Evolutionary conservation across 2,113 vertebrate genomes (phyloP).

Genomic region (Pluvianellus socialis): DNA sequence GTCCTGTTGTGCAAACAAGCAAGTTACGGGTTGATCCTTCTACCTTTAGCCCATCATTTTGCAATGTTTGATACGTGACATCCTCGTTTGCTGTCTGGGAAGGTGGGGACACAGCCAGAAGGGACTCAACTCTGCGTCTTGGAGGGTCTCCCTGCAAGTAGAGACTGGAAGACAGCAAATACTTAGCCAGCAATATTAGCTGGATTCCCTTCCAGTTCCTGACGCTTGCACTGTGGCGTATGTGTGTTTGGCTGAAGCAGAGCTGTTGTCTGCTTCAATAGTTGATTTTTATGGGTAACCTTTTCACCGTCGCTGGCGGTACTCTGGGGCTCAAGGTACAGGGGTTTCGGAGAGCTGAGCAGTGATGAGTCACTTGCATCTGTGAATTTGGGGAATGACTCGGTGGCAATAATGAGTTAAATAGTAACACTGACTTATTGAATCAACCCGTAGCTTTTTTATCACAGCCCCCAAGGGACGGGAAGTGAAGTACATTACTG

Average conservation of each 20-base stretch:
- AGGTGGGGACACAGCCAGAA: not conserved
- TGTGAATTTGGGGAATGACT: not conserved
- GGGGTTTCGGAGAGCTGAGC: not conserved
- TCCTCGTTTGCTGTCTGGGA: not conserved
- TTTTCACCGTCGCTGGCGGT: rapidly evolving
- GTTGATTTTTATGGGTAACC: not conserved
- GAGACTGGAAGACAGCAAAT: not conserved
- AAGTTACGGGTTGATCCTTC: not conserved
- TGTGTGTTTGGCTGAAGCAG: not conserved
- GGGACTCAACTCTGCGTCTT: rapidly evolving
- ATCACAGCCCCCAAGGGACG: not conserved
- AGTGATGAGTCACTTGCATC: not conserved
- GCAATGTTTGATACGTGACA: rapidly evolving
- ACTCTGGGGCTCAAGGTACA: not conserved
- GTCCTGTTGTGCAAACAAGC: not conserved
- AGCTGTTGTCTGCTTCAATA: not conserved
- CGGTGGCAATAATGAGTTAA: not conserved
- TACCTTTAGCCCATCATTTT: not conserved
- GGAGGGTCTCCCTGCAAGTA: not conserved
- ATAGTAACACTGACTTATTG: not conserved
- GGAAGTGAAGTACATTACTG: not conserved
- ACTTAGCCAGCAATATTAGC: not conserved
- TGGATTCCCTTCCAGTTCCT: not conserved
- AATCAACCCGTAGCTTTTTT: not conserved
- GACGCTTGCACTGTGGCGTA: rapidly evolving